Evolutionary conservation across 2,797 vertebrate species (phyloP).

Genomic region (Morelia viridis): DNA sequence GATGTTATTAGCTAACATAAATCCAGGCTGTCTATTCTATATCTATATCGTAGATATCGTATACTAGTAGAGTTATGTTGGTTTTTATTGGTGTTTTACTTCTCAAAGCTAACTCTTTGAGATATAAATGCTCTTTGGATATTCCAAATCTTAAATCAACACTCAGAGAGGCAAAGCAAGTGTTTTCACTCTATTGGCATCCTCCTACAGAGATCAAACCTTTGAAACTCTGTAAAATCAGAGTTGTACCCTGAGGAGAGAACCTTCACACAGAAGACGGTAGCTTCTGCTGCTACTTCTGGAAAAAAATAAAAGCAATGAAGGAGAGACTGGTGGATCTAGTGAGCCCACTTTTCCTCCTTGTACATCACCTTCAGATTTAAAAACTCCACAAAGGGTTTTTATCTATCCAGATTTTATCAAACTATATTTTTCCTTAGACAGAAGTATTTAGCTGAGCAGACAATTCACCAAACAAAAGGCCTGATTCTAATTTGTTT

Average conservation of each 20-base stretch:
- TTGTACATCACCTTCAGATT: neutral
- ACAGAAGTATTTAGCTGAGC: neutral
- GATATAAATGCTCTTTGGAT: neutral
- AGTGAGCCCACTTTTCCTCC: neutral
- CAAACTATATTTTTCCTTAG: neutral
- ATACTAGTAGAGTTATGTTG: neutral
- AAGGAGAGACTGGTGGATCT: neutral
- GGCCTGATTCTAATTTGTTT: neutral
- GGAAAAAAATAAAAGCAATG: neutral
- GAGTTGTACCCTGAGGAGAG: neutral
- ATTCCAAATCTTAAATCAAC: neutral
- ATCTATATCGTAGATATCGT: neutral
- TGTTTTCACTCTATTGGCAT: neutral
- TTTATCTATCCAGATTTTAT: neutral
- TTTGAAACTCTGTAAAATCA: neutral
- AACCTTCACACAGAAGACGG: neutral
- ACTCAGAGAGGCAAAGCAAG: neutral
- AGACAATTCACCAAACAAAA: neutral
- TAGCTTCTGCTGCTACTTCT: neutral
- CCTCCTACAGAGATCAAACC: neutral
- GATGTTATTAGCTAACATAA: neutral
- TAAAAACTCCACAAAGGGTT: neutral
- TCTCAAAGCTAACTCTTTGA: neutral
- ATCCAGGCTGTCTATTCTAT: neutral
- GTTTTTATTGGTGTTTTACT: neutral